phyloP scores from a whole-genome alignment of 1,140 invertebrate species.

The Drosophila nigromelanica region DNA sequence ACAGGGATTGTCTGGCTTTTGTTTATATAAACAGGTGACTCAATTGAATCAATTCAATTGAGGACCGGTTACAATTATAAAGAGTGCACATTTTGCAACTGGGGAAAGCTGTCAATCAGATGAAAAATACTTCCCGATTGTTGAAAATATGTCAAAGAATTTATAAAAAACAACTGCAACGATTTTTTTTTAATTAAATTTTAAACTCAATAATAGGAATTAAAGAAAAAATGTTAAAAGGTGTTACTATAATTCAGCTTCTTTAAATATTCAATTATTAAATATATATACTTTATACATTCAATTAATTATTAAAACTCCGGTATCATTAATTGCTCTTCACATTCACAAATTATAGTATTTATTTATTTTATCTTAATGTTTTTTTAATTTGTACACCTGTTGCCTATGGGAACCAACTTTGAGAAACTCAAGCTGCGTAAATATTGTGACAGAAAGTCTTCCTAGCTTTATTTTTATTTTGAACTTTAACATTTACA shows the following conservation, averaged over 20 bases:
- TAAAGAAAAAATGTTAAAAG: no score
- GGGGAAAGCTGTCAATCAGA: conserved; percentile 7
- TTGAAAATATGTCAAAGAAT: neutral
- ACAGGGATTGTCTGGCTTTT: conserved; percentile 22
- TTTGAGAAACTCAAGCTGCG: conserved; percentile 33
- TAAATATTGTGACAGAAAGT: conserved; percentile 23
- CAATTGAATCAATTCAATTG: conserved; percentile 10
- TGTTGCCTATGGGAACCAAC: conserved; percentile 15
- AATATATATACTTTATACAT: no score
- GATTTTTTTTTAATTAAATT: neutral
- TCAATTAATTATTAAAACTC: no score
- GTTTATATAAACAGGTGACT: conserved; percentile 22
- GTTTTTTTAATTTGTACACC: conserved; percentile 18
- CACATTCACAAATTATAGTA: neutral
- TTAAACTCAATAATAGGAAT: neutral
- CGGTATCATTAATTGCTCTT: no score
- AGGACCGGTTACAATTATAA: conserved; percentile 2
- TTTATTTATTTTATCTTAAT: neutral
- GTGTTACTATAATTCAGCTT: no score
- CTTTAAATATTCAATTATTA: no score
- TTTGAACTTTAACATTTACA: neutral
- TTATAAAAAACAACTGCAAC: neutral
- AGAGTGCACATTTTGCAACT: neutral
- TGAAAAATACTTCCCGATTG: no score
- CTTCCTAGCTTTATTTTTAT: conserved; percentile 25